These are phyloP conservation scores for Epinephelus moara DNA, from an alignment of 2,113 vertebrate genomes.

Conservation along the genomic window DNA sequence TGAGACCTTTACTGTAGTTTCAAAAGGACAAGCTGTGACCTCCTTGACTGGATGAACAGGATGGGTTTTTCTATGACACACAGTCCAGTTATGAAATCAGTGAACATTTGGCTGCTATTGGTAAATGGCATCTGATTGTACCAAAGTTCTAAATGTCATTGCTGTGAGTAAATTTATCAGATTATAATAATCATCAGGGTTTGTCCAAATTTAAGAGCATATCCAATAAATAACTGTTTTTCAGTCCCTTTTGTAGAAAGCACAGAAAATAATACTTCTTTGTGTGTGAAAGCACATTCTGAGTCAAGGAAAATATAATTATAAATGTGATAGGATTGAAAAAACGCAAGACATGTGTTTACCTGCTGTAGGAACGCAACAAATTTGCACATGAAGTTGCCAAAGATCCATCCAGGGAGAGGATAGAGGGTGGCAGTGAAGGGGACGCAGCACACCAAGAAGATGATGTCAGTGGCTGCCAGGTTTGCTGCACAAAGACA, in stretches of 20 bases:
- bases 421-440: slow-evolving; percentile 89
- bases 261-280: not conserved
- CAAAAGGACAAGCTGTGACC: not conserved
- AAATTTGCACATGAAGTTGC: slow-evolving; percentile 90
- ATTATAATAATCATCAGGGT: not conserved
- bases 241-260: not conserved
- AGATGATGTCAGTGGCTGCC: slow-evolving; percentile 89
- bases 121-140: not conserved
- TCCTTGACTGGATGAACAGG: not conserved
- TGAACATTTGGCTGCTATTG: not conserved
- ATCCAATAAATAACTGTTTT: not conserved
- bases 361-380: slow-evolving; percentile 90
- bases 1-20: not conserved
- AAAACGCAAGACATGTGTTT: slow-evolving; percentile 26
- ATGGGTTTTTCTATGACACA: not conserved
- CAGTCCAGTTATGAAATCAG: slow-evolving; percentile 4
- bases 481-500: slow-evolving; percentile 83
- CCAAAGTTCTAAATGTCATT: not conserved
- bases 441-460: slow-evolving; percentile 89
- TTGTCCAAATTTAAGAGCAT: not conserved
- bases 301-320: not conserved
- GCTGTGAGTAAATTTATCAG: not conserved
- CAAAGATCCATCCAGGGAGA: slow-evolving; percentile 89
- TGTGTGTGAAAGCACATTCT: not conserved
- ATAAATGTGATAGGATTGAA: not conserved